A percentile compares a stretch with the other conserved stretches of the same genome.
phyloP scores from a whole-genome alignment of 2,888 invertebrate species.

The Cactoblastis cactorum region DNA sequence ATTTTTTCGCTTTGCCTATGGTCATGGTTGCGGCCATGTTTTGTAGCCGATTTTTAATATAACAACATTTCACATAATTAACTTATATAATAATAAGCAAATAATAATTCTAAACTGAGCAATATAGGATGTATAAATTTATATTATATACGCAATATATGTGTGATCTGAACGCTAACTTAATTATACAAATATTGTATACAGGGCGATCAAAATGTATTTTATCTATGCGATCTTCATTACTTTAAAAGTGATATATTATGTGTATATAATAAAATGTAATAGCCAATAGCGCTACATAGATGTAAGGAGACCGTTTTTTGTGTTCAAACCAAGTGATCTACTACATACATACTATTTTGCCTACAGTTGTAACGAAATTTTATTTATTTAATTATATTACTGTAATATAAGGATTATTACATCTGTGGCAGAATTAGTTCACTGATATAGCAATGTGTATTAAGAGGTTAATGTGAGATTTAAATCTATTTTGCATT shows the following conservation, averaged over 20 bases:
- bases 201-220: conserved; percentile 56
- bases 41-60: conserved; percentile 3
- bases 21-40: conserved; percentile 12
- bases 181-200: conserved; percentile 40
- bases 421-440: conserved; percentile 2
- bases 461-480: background rate
- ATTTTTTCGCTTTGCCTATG: conserved; percentile 44
- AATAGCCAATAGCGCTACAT: conserved; percentile 40
- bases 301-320: conserved; percentile 54
- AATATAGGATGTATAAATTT: conserved; percentile 39
- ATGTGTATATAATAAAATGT: conserved; percentile 37
- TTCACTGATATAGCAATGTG: background rate
- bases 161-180: conserved; percentile 48
- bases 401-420: conserved; percentile 11
- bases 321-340: conserved; percentile 59
- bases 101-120: conserved; percentile 43
- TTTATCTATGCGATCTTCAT: conserved; percentile 37
- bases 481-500: background rate
- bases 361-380: conserved; percentile 36
- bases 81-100: conserved; percentile 19
- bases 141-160: conserved; percentile 33
- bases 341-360: conserved; percentile 36
- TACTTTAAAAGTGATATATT: conserved; percentile 40
- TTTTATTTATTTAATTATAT: conserved; percentile 38
- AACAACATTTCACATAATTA: background rate